A percentile compares a stretch with the other conserved stretches of the same genome.
phyloP scores from a whole-genome alignment of 2,113 vertebrate genomes.

The Ophthalmolycus amberensis region DNA sequence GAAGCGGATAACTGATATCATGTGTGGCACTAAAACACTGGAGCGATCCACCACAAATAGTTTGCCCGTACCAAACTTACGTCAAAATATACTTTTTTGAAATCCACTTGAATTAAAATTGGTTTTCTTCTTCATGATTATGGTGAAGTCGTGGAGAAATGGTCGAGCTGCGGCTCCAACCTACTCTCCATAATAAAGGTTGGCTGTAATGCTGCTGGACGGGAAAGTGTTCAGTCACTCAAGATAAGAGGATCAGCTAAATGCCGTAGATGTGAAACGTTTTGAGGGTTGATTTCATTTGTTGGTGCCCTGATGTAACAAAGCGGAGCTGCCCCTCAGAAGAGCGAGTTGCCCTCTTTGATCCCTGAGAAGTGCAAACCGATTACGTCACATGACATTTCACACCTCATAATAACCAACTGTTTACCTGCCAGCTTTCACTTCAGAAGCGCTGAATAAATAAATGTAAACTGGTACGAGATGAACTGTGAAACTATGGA shows the following conservation, averaged over 20 bases:
- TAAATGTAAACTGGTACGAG: background rate
- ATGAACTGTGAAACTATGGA: background rate
- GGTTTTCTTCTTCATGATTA: background rate
- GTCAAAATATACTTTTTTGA: background rate
- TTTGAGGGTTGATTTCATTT: background rate
- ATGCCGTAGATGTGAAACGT: conserved; percentile 1
- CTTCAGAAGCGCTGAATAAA: background rate
- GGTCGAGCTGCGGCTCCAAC: background rate
- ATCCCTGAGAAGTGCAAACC: background rate
- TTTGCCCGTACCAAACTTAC: background rate
- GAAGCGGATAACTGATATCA: background rate
- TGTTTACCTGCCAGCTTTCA: background rate
- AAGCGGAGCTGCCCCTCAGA: no score
- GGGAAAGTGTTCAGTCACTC: background rate
- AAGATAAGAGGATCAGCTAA: conserved; percentile 16
- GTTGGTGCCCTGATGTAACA: background rate
- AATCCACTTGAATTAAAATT: background rate
- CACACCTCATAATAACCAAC: background rate
- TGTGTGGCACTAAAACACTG: background rate
- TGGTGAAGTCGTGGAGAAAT: background rate
- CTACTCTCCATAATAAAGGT: background rate
- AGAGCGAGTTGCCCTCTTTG: background rate
- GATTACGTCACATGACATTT: conserved; percentile 1
- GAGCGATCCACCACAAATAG: background rate
- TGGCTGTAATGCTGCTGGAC: background rate